Evolutionary conservation across 2,113 vertebrate species (phyloP).

Genomic region (Brachyhypopomus gauderio): DNA sequence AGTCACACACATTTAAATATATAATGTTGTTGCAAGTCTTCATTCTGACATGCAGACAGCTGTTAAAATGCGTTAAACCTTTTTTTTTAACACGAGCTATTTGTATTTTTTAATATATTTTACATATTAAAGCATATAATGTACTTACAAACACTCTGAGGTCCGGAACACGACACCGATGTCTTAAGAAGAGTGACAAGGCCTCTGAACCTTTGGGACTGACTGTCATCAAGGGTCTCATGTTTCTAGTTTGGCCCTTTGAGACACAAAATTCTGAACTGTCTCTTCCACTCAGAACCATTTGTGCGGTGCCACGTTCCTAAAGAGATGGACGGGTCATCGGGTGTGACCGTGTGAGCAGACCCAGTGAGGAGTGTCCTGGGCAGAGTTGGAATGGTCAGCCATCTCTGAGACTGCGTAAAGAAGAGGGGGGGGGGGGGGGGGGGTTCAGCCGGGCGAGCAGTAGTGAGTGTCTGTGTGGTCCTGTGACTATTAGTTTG

Average conservation of each 20-base stretch:
- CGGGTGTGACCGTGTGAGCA: too few species aligned
- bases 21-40: background rate
- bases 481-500: constrained; percentile 56
- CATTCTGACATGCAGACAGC: background rate
- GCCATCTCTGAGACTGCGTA: background rate
- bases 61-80: background rate
- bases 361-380: background rate
- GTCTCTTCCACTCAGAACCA: constrained; percentile 3
- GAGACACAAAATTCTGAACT: background rate
- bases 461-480: constrained; percentile 56
- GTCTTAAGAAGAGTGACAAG: too few species aligned
- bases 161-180: too few species aligned
- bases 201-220: too few species aligned
- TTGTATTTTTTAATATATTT: too few species aligned
- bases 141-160: too few species aligned
- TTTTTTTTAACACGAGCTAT: too few species aligned
- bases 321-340: too few species aligned
- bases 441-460: background rate
- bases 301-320: background rate
- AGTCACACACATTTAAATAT: background rate
- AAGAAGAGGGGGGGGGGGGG: background rate
- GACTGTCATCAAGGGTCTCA: background rate
- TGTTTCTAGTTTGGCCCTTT: background rate
- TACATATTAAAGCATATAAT: too few species aligned
- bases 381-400: background rate